Evolutionary conservation across 2,113 vertebrate genomes (phyloP), one percentile per base, ranked within the genome.

Genomic region (Leucosticte australis): DNA sequence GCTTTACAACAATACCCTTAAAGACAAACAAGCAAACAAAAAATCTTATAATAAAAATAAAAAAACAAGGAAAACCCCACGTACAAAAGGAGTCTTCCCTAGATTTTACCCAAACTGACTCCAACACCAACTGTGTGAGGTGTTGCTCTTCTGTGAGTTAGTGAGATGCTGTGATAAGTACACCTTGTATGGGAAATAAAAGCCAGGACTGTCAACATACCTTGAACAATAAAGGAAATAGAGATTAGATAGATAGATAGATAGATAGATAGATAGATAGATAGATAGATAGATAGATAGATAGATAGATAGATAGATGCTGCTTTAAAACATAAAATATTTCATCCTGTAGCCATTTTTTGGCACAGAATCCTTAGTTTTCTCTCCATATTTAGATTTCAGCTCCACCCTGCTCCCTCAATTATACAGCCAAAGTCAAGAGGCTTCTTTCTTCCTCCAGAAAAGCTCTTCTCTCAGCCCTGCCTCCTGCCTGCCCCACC

Each of bases 21-120:
- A 68, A 78, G 15, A 79, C 7, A 70, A 78, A 3, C 3, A 77
- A 47, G 8, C 15, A 30, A 39, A 69, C 33, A 12, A 9, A 4
- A 0, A 3, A 10, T 1, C 5, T 11, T 33, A 27, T 15, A 6
- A 8, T 23, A 9, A n/a, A 12, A 28, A 31, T 19, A 7, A 4
- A 39, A 22, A 33, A 28, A 0, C 9, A n/a, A 37, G 9, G 27
- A 60, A 37, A 2, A 15, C 7, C 23, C 9, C 33, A 44, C 24
- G 3, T 53, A 41, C 4, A 28, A 75, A 39, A 31, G 6, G 9
- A 67, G 6, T 46, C 7, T 18, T 76, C 13, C 7, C 26, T n/a
- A 4, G 57, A 41, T 80, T 87, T 91, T 67, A 68, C 11, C 6
- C 19, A 53, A 76, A 41, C 3, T 15, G 22, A 83, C 33, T 7